Base-by-base conservation (phyloP, 2,113 vertebrate genomes). In the Ciconia boyciana region DNA sequence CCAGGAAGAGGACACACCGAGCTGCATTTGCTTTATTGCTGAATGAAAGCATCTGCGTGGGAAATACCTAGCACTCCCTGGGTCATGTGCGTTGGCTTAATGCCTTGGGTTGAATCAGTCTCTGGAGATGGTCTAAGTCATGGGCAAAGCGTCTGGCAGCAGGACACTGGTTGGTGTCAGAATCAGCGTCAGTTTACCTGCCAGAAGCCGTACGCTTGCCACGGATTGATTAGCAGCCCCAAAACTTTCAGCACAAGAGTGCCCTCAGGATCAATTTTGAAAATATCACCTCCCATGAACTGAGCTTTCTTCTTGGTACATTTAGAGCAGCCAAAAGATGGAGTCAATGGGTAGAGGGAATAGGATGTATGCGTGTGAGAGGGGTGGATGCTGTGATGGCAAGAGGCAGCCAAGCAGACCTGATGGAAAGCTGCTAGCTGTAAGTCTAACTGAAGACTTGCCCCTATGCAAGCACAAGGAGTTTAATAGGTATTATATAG, bases 41-140 rank as follows among this genome's bases (percentile, higher is more conserved):
- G 76, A 80, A 90, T 58, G 62, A 95, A 86, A 92, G 90, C 75
- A 92, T 55, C 82, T 77, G 17, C 4, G 0, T 85, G 89, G 91
- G 94, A 93, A 96, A 96, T 68, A 94, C 87, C 81, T 57, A 87
- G 85, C 75, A 62, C 78, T 94, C 93, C 90, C 85, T 83, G n/a
- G 55, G 62, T 83, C 84, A 69, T 54, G 62, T 66, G 82, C 39
- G 0, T 2, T 92, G 82, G 62, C 71, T 77, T 94, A 82, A 80
- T 1, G 6, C 58, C 7, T 15, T 74, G 32, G 58, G 34, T 36
- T 96, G 90, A 88, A 88, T 91, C 82, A 88, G 49, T 10, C 18
- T 60, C 10, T 49, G 94, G 66, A 66, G 11, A 77, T 11, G 26
- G 32, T 32, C 36, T 34, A 68, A 72, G 74, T 77, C 89, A 80